Conservation (phyloP, 92 coral and sea anemone genomes). For the Epizoanthus illoricatus region DNA sequence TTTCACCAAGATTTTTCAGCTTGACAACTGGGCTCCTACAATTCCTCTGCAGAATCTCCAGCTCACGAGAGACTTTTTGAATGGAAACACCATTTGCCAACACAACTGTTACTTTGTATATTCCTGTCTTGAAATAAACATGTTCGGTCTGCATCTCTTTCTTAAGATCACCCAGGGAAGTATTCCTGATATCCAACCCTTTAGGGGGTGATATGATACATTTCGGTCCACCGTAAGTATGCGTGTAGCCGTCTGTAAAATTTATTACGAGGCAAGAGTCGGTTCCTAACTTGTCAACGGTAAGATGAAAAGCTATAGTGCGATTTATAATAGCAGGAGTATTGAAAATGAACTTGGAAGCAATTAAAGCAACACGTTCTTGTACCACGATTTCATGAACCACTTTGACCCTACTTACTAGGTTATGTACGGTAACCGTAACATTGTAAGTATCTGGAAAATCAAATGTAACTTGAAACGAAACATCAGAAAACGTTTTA, state of each 20-base stretch:
- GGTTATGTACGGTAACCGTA: conserved; percentile 44
- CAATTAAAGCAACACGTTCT: conserved; percentile 30
- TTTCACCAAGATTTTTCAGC: conserved; percentile 42
- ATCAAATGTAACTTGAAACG: conserved; percentile 17
- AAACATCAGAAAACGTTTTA: background rate
- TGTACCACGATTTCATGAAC: conserved; percentile 41
- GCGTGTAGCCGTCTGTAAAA: conserved; percentile 49
- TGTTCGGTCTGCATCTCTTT: conserved; percentile 39
- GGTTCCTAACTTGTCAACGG: conserved; percentile 46
- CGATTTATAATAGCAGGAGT: conserved; percentile 48
- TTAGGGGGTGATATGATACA: background rate
- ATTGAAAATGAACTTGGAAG: conserved; percentile 36
- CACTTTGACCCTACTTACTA: conserved; percentile 43
- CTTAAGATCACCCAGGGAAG: conserved; percentile 24
- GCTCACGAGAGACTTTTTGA: conserved; percentile 38
- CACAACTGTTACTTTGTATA: conserved; percentile 28
- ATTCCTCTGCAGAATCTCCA: conserved; percentile 57
- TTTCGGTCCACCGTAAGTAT: conserved; percentile 48
- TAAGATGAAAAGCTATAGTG: conserved; percentile 41
- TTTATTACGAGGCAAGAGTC: conserved; percentile 53
- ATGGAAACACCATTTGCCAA: conserved; percentile 58
- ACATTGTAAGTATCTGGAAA: conserved; percentile 34
- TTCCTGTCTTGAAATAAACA: conserved; percentile 38
- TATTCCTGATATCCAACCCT: conserved; percentile 1
- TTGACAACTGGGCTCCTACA: conserved; percentile 60